Evolutionary conservation across 2,797 vertebrate species (phyloP).

Genomic region (Nothura maculosa): DNA sequence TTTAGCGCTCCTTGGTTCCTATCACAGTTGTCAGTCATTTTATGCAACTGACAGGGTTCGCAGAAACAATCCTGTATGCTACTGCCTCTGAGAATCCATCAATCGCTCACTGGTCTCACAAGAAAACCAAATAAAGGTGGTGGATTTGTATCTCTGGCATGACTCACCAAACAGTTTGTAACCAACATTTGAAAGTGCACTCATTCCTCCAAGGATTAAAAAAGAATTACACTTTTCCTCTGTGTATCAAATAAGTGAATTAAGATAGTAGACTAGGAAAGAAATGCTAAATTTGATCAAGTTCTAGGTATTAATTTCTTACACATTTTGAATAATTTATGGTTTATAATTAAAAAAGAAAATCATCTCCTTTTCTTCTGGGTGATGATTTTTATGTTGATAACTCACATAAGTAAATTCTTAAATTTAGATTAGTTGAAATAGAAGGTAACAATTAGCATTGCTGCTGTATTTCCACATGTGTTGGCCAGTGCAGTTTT

Average conservation of each 20-base stretch:
- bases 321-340: neutral
- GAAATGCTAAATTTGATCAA: neutral
- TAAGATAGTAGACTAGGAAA: neutral
- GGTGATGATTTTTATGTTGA: neutral
- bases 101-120: neutral
- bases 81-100: neutral
- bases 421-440: neutral
- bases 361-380: neutral
- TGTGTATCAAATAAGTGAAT: neutral
- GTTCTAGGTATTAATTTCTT: neutral
- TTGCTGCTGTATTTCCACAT: neutral
- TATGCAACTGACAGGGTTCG: neutral
- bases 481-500: neutral
- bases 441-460: neutral
- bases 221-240: neutral
- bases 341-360: neutral
- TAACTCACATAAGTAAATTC: neutral
- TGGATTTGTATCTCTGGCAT: neutral
- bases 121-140: neutral
- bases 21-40: neutral
- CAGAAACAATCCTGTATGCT: neutral
- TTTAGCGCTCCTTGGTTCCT: neutral
- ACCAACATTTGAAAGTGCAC: neutral
- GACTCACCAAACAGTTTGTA: neutral
- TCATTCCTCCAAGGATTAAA: neutral